A percentile compares a stretch with the other conserved stretches of the same genome.
These are phyloP conservation scores for Diachasma alloeum DNA, from an alignment of 1,140 invertebrate species.

Conservation along the genomic window DNA sequence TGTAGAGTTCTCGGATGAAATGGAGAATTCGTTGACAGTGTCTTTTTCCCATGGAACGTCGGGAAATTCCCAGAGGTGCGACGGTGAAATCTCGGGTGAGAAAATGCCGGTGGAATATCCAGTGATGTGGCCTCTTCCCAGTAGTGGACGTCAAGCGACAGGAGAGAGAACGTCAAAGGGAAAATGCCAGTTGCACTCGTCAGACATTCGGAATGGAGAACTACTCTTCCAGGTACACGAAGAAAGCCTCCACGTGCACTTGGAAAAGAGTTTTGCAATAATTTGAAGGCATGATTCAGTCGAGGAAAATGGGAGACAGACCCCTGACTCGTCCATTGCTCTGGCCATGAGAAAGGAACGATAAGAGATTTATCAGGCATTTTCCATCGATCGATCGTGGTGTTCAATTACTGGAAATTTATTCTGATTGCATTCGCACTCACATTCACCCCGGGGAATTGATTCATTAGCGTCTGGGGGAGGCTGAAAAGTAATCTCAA, in stretches of 20 bases:
- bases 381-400: background rate
- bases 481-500: background rate
- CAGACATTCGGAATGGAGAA: background rate
- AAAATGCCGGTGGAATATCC: background rate
- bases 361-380: constrained; percentile 5
- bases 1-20: constrained; percentile 12
- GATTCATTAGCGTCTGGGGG: background rate
- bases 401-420: background rate
- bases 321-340: background rate
- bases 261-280: background rate
- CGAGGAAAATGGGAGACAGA: background rate
- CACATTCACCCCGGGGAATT: background rate
- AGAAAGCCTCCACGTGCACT: background rate
- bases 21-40: background rate
- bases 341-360: constrained; percentile 19
- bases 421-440: constrained; percentile 6
- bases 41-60: background rate
- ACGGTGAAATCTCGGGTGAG: background rate
- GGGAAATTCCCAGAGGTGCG: background rate
- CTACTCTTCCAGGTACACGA: background rate
- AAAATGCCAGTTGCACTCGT: background rate
- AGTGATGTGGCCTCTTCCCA: background rate
- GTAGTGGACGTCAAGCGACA: background rate
- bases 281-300: background rate
- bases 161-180: background rate